Base-by-base conservation (phyloP, 1,140 invertebrate genomes). In the Ceratina calcarata region DNA sequence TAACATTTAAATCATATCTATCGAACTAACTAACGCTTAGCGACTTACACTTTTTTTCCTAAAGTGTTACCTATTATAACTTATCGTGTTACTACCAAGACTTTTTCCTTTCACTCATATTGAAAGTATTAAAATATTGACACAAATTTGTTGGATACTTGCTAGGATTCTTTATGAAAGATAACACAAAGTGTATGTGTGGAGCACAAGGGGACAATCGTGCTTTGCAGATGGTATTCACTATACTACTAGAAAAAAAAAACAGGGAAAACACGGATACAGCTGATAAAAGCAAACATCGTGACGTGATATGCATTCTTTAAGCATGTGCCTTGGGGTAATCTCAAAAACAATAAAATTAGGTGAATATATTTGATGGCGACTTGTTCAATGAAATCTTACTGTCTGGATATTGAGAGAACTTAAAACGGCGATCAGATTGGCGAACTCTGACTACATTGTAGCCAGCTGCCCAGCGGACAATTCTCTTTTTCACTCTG, bases 361-460 rank as follows among this genome's bases (percentile, higher is more conserved):
- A 81, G 61, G 82, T 80, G 76, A 70, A 84, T 84, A 84, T 84
- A 81, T 65, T 79, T 84, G 65, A 79, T 83, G 75, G 68, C 86
- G 86, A 89, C 88, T 80, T 86, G 81, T 51, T 18, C 12, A 69
- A 74, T 78, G 75, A 76, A 79, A 83, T 89, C 92, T 93, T 93
- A 93, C 92, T 91, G 89, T 91, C 89, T 90, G 90, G 90, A 81
- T 93, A 92, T 76, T 93, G 90, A 91, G 90, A 90, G 91, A 93
- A 93, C 88, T 90, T 90, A 93, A 92, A 92, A 85, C 89, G 91
- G 66, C 89, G 91, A 86, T 93, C 91, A 87, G 90, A 91, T 81
- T 93, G 90, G 88, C 92, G 91, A 74, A 91, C 86, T 89, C 92
- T 91, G 88, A 93, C 92, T 89, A 93, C 90, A 90, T 92, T 91